Evolutionary conservation across 2,888 invertebrate species (phyloP).

Genomic region (Blera fallax): DNA sequence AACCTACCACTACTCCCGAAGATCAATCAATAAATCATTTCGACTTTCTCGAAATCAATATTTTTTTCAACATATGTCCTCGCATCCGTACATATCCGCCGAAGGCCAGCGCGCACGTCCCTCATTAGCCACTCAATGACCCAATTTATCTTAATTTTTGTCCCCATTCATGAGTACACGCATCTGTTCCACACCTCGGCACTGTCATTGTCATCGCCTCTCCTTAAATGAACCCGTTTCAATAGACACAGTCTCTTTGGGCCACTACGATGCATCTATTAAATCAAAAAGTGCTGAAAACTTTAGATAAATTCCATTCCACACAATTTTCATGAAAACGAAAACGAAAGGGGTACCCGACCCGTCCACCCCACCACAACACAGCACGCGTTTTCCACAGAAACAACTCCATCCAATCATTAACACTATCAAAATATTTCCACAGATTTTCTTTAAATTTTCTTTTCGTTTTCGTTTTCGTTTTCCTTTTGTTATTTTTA

Average conservation of each 20-base stretch:
- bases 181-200: conserved; percentile 57
- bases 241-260: not conserved
- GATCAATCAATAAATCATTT: conserved; percentile 4
- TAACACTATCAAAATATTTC: conserved; percentile 52
- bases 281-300: conserved; percentile 65
- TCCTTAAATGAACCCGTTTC: conserved; percentile 52
- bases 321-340: conserved; percentile 25
- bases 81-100: too few relatives aligned
- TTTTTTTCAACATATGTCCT: not conserved
- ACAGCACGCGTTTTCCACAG: not conserved
- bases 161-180: conserved; percentile 49
- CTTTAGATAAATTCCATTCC: conserved; percentile 58
- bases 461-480: not conserved
- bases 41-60: conserved; percentile 24
- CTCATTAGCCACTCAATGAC: conserved; percentile 71
- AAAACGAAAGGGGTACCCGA: conserved; percentile 63
- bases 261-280: conserved; percentile 15
- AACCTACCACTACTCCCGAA: not conserved
- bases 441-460: conserved; percentile 26
- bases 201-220: conserved; percentile 45
- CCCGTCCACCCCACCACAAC: not conserved
- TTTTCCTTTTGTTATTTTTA: conserved; percentile 58
- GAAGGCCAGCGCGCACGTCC: conserved; percentile 38
- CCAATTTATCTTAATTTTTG: conserved; percentile 71
- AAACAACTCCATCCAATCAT: conserved; percentile 50